A percentile compares a stretch with the other conserved stretches of the same genome.
Conservation (phyloP, 2,888 invertebrate genomes). For the Zygogramma bicolorata region DNA sequence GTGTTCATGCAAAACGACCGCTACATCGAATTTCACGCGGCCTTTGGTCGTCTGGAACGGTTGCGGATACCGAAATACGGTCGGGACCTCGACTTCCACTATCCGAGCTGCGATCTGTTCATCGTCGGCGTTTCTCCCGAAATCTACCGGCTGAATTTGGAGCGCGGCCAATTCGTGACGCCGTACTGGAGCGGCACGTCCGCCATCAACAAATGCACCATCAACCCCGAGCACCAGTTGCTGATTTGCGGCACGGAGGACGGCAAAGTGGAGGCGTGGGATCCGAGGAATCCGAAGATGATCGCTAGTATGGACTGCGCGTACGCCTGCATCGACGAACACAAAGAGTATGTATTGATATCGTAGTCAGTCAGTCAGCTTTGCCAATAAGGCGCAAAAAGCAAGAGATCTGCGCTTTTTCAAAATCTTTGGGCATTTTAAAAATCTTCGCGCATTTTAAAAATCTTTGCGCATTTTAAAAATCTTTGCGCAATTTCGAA, state of each 20-base stretch:
- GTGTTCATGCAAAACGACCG: constrained; percentile 91
- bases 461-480: too few relatives aligned
- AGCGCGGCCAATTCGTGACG: constrained; percentile 93
- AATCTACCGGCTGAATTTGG: constrained; percentile 89
- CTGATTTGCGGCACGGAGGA: constrained; percentile 89
- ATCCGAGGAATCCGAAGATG: constrained; percentile 83
- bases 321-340: constrained; percentile 71
- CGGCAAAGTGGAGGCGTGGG: constrained; percentile 97
- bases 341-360: constrained; percentile 68
- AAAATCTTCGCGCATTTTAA: too few relatives aligned
- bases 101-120: constrained; percentile 90
- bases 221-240: constrained; percentile 91
- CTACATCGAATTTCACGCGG: constrained; percentile 95
- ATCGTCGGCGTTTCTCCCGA: constrained; percentile 85
- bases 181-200: constrained; percentile 83
- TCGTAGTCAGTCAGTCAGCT: too few relatives aligned
- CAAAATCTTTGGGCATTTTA: too few relatives aligned
- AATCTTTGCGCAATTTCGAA: too few relatives aligned
- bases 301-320: constrained; percentile 90
- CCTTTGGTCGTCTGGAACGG: constrained; percentile 91
- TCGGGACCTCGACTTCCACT: constrained; percentile 91
- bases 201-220: constrained; percentile 84
- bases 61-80: constrained; percentile 96
- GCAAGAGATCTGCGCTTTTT: too few relatives aligned
- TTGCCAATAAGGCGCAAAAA: too few relatives aligned